Percentiles rank a stretch among this genome's conserved stretches.
phyloP scores from a whole-genome alignment of 1,140 invertebrate species.

The Polypedilum vanderplanki region DNA sequence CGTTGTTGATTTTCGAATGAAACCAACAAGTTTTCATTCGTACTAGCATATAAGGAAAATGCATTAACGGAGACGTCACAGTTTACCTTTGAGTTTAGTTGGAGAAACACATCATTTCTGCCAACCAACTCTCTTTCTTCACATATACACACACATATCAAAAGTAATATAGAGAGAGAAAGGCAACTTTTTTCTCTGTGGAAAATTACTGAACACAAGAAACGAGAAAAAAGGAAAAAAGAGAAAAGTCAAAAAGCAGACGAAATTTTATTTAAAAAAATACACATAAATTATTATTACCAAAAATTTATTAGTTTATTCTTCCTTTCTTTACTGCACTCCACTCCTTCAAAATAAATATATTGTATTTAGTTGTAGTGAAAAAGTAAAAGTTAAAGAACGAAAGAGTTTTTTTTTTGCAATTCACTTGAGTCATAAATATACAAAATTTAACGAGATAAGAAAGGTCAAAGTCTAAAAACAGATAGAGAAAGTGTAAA shows the following conservation, averaged over 20 bases:
- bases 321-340: too few relatives aligned
- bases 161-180: not conserved
- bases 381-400: too few relatives aligned
- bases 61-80: constrained; percentile 11
- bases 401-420: too few relatives aligned
- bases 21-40: not conserved
- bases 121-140: not conserved
- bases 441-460: too few relatives aligned
- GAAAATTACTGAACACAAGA: constrained; percentile 7
- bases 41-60: not conserved
- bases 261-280: not conserved
- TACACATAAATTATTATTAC: too few relatives aligned
- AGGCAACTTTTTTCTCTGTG: not conserved
- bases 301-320: too few relatives aligned
- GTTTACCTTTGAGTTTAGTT: constrained; percentile 27
- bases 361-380: too few relatives aligned
- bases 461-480: too few relatives aligned
- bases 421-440: too few relatives aligned
- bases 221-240: not conserved
- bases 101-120: constrained; percentile 11
- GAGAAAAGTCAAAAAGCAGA: not conserved
- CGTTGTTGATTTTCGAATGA: constrained; percentile 25
- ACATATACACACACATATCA: not conserved
- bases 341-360: too few relatives aligned
- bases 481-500: too few relatives aligned